These are phyloP conservation scores for Drosophila sproati DNA, from an alignment of 1,140 invertebrate species.

Conservation along the genomic window DNA sequence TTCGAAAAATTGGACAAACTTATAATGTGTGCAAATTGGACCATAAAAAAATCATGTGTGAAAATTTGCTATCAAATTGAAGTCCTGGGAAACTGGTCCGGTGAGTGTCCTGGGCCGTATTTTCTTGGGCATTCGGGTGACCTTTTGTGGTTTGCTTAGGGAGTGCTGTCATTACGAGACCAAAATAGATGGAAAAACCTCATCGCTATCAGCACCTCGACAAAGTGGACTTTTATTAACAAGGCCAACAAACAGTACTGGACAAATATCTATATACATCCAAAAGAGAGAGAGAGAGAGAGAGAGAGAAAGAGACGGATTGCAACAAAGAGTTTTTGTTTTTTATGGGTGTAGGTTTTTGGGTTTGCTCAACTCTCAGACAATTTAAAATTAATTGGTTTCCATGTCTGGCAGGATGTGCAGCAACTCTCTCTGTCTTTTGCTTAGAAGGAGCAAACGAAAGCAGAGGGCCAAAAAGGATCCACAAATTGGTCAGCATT, in stretches of 20 bases:
- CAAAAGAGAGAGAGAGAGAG: not conserved
- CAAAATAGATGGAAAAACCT: slow-evolving; percentile 61
- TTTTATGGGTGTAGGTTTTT: slow-evolving; percentile 26
- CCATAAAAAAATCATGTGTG: slow-evolving; percentile 78
- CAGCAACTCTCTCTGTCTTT: slow-evolving; percentile 15
- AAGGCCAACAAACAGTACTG: slow-evolving; percentile 41
- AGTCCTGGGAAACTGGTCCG: slow-evolving; percentile 5
- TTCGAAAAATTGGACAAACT: slow-evolving; percentile 40
- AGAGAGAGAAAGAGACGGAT: not conserved
- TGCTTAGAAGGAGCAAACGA: slow-evolving; percentile 33
- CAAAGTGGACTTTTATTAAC: slow-evolving; percentile 51
- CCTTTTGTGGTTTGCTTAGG: slow-evolving; percentile 36
- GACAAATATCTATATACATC: slow-evolving; percentile 23
- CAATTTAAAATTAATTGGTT: slow-evolving; percentile 83
- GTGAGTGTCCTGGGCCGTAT: slow-evolving; percentile 4
- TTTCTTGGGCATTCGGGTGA: slow-evolving; percentile 33
- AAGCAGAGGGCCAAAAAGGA: slow-evolving; percentile 25
- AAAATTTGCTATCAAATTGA: slow-evolving; percentile 50
- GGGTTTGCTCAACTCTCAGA: slow-evolving; percentile 57
- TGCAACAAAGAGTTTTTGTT: slow-evolving; percentile 32
- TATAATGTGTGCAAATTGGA: slow-evolving; percentile 80
- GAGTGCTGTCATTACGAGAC: slow-evolving; percentile 60
- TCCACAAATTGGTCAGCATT: slow-evolving; percentile 46
- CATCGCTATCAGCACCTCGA: slow-evolving; percentile 62
- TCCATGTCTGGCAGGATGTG: slow-evolving; percentile 61